Conservation (phyloP, 2,797 vertebrate genomes). For the Sarcophilus harrisii region DNA sequence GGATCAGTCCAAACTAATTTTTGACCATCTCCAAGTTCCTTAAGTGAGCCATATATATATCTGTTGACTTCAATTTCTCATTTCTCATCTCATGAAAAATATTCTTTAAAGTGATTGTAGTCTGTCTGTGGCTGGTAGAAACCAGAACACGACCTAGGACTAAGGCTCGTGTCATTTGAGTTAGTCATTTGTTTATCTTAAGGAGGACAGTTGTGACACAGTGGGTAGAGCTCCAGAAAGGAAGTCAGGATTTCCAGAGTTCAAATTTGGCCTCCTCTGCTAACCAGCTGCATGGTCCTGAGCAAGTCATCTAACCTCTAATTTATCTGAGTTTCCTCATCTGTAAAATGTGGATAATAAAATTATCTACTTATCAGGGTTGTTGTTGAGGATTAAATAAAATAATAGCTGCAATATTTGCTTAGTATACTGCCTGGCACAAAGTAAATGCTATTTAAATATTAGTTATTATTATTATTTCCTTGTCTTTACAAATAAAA, state of each 20-base stretch:
- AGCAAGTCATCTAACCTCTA: background rate
- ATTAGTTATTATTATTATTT: background rate
- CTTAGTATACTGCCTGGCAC: background rate
- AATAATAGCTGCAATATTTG: background rate
- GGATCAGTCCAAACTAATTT: constrained; percentile 13
- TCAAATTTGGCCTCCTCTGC: background rate
- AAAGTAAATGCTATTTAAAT: background rate
- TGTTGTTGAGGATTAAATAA: background rate
- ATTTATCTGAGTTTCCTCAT: background rate
- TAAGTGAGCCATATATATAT: background rate
- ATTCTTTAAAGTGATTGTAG: constrained; percentile 25
- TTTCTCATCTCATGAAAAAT: background rate
- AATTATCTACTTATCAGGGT: no score
- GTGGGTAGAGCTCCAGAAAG: background rate
- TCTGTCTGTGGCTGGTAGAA: background rate
- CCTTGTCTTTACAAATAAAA: background rate
- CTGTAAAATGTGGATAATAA: background rate
- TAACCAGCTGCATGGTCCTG: background rate
- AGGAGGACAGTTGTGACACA: background rate
- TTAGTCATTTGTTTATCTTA: background rate
- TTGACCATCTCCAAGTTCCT: background rate
- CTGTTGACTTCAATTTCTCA: background rate
- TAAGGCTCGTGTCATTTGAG: background rate
- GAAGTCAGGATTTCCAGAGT: background rate
- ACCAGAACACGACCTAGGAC: background rate